Conservation (phyloP, 2,797 vertebrate genomes). For the Tamandua tetradactyla region DNA sequence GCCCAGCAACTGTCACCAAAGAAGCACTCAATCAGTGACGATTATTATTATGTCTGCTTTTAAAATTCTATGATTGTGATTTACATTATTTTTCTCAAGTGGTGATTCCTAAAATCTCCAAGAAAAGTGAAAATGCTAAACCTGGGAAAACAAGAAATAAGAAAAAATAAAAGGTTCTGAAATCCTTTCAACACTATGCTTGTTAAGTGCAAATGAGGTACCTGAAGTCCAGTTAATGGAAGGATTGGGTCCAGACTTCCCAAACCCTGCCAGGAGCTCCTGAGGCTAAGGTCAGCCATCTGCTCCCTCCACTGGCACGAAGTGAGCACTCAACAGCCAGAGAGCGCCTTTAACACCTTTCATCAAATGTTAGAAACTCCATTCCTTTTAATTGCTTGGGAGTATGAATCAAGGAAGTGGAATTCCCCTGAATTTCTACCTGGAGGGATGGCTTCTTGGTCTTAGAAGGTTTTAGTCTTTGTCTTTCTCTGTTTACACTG, state of each 20-base stretch:
- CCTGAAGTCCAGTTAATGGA: fast-evolving
- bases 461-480: not conserved
- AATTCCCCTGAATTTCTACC: not conserved
- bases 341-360: not conserved
- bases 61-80: no score
- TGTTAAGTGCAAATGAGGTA: not conserved
- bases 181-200: not conserved
- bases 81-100: not conserved
- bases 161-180: not conserved
- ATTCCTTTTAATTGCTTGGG: not conserved
- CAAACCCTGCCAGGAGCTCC: fast-evolving
- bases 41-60: not conserved
- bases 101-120: not conserved
- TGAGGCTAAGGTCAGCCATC: no score
- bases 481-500: not conserved
- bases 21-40: no score
- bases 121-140: not conserved
- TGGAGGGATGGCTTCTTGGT: not conserved
- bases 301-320: not conserved
- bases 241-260: not conserved
- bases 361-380: not conserved
- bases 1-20: fast-evolving
- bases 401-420: not conserved
- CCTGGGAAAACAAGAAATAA: not conserved
- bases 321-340: not conserved